These are phyloP conservation scores for Darevskia mixta DNA, from an alignment of 2,797 vertebrate genomes.

Conservation along the genomic window DNA sequence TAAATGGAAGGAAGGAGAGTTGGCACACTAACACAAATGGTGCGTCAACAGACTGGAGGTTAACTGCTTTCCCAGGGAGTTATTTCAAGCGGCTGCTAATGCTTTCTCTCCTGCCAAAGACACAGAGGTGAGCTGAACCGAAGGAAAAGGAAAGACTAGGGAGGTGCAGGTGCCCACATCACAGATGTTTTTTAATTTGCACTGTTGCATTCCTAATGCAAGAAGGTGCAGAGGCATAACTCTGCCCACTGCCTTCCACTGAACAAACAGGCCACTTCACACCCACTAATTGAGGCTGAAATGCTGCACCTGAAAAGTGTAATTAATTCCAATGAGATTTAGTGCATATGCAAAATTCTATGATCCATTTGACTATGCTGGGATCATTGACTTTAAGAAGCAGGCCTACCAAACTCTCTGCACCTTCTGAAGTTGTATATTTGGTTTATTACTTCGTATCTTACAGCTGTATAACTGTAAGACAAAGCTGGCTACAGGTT, in stretches of 20 bases:
- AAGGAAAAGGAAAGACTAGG: constrained; percentile 40
- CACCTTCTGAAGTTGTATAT: neutral
- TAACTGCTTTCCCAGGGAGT: constrained; percentile 49
- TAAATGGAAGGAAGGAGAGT: constrained; percentile 17
- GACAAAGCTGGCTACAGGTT: too few species aligned
- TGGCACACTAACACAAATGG: rapidly evolving
- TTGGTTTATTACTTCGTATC: neutral
- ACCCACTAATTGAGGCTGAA: neutral
- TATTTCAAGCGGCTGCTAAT: constrained; percentile 45
- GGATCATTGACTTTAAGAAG: neutral
- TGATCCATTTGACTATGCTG: too few species aligned
- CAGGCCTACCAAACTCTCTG: neutral
- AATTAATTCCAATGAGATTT: neutral
- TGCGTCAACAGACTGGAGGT: constrained; percentile 23
- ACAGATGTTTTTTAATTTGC: constrained; percentile 57
- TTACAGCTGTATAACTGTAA: too few species aligned
- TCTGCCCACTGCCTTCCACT: neutral
- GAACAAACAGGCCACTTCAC: neutral
- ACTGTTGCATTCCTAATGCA: constrained; percentile 38
- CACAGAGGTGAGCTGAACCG: constrained; percentile 33
- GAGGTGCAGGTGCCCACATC: constrained; percentile 45
- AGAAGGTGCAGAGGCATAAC: constrained; percentile 44
- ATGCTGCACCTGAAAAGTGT: neutral
- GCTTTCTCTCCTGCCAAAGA: constrained; percentile 51
- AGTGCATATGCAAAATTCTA: neutral